Base-by-base conservation (phyloP, 2,797 vertebrate species). In the Poeciliopsis infans region DNA sequence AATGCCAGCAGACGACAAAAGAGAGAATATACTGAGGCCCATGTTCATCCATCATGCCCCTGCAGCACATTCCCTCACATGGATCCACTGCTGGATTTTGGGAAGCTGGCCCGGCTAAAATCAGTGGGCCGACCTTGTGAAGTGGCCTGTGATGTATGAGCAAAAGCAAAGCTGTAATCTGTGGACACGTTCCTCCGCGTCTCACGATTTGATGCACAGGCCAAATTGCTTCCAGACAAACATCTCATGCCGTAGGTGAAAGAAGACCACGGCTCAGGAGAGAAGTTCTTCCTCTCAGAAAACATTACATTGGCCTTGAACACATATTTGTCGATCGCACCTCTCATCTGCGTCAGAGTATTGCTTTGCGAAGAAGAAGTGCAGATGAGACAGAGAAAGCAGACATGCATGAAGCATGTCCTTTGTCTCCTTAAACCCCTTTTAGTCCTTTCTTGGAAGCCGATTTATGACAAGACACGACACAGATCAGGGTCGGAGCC, bases 141-240 rank as follows among this genome's bases (percentile, higher is more conserved):
- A 69, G 68, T 77, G 72, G 76, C 79, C 64, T 83, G 82, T 87
- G 78, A 86, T 82, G 85, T 80, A 87, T 84, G 83, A 81, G 82
- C 79, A 79, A 45, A 80, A 76, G 71, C 75, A 66, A 31, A 7
- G 16, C 28, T 82, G 81, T 77, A 78, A 90, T 92, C 78, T 86
- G 82, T 59, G 75, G 83, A 85, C 85, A 91, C 77, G 80, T 86
- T 87, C 90, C 59, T 79, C 74, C 79, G 11, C 76, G 85, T 83
- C 71, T 84, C 68, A 69, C 85, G 80, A 83, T 57, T 46, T 88
- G 82, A 91, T 87, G 84, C 87, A 90, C 91, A 89, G 76, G 76
- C 73, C 61, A 88, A 92, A 92, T 91, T 85, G 77, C 79, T 93
- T 92, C 92, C 92, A 93, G 92, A 83, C 81, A 90, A 89, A 86